Percentiles rank a stretch among this genome's conserved stretches.
Conservation (phyloP, 2,888 invertebrate genomes). For the Ctena decussata region DNA sequence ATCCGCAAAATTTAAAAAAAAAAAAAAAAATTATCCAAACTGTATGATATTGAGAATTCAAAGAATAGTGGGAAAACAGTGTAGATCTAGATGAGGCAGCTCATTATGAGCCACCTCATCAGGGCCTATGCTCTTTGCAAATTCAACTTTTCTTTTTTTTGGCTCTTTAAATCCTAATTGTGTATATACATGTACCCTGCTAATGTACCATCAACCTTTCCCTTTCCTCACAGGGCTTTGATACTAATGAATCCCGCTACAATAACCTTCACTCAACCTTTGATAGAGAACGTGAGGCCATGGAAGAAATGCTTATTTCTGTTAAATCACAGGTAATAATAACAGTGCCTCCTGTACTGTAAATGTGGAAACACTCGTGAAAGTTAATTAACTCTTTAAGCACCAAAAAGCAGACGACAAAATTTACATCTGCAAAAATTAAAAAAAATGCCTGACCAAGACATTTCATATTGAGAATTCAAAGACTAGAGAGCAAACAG, state of each 20-base stretch:
- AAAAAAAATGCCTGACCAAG: too few relatives aligned
- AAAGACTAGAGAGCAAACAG: too few relatives aligned
- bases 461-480: too few relatives aligned
- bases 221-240: conserved; percentile 59
- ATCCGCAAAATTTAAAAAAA: too few relatives aligned
- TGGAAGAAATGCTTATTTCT: conserved; percentile 76
- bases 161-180: neutral
- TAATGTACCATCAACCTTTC: neutral
- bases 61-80: neutral
- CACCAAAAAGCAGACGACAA: too few relatives aligned
- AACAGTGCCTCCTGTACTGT: too few relatives aligned
- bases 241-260: conserved; percentile 70
- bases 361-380: too few relatives aligned
- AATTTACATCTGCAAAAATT: too few relatives aligned
- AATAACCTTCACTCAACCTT: conserved; percentile 73
- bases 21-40: too few relatives aligned
- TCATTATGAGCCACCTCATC: neutral
- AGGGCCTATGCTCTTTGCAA: neutral
- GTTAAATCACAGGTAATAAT: conserved; percentile 77
- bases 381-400: too few relatives aligned
- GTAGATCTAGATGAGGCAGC: neutral
- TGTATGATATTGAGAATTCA: too few relatives aligned
- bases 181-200: neutral
- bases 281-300: conserved; percentile 74
- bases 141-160: neutral